Conservation (phyloP, 2,888 invertebrate species). For the Netelia fuscicornis region DNA sequence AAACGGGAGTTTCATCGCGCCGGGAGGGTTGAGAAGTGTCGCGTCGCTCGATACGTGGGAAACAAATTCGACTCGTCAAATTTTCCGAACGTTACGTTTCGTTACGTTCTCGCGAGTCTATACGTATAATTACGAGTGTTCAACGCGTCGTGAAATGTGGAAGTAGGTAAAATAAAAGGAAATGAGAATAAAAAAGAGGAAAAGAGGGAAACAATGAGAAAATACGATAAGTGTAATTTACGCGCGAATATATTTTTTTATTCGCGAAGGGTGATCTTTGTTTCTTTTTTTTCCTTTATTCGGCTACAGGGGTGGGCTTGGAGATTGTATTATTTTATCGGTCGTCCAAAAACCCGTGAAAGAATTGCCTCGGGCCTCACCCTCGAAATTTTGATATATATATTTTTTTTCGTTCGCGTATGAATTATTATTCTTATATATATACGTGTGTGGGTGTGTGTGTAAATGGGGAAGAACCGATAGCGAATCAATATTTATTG, state of each 20-base stretch:
- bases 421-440: neutral
- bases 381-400: neutral
- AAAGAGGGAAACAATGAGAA: neutral
- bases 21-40: no score
- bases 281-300: neutral
- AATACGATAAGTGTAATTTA: slow-evolving; percentile 41
- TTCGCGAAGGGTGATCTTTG: neutral
- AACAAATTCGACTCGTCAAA: no score
- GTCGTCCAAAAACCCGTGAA: neutral
- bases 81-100: no score
- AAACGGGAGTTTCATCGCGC: neutral
- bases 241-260: neutral
- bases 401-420: no score
- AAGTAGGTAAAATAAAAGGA: no score
- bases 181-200: no score
- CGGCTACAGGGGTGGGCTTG: neutral
- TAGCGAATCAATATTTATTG: slow-evolving; percentile 38
- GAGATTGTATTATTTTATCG: slow-evolving; percentile 1
- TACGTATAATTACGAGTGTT: no score
- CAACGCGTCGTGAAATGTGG: no score
- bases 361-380: neutral
- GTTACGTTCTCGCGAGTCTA: no score
- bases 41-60: no score
- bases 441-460: no score
- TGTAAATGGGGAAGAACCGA: neutral